Conservation (phyloP, 2,888 invertebrate genomes). For the Chirona hameri region DNA sequence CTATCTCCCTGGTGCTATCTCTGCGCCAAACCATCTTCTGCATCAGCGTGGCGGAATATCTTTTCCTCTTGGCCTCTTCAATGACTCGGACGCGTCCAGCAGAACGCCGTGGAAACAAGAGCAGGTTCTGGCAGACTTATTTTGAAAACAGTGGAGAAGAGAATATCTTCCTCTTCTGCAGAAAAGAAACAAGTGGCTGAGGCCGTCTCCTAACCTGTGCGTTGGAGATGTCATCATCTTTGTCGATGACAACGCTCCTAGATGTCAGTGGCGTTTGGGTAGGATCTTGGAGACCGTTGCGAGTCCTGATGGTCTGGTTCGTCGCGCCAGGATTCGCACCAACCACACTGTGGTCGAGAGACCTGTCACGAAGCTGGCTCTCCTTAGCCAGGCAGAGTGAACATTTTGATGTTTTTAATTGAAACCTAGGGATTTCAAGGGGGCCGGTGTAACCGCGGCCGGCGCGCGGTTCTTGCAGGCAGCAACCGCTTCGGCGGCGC, state of each 20-base stretch:
- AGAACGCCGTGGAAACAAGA: neutral
- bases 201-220: neutral
- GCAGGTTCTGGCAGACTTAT: constrained; percentile 27
- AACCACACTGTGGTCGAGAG: neutral
- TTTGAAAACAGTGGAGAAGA: constrained; percentile 27
- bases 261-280: neutral
- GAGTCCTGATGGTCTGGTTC: neutral
- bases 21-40: neutral
- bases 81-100: neutral
- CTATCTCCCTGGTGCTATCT: too few species aligned
- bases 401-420: neutral
- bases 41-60: neutral
- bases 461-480: too few species aligned
- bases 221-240: constrained; percentile 24
- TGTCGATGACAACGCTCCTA: neutral
- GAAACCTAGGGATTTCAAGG: neutral
- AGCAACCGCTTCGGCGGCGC: too few species aligned
- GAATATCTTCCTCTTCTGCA: neutral
- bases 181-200: neutral
- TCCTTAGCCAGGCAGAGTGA: neutral
- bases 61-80: neutral
- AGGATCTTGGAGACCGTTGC: neutral
- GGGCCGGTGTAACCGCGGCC: neutral
- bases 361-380: neutral
- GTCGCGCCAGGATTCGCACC: neutral